Conservation (phyloP, 2,113 vertebrate genomes). For the Gallinago jamesoni region DNA sequence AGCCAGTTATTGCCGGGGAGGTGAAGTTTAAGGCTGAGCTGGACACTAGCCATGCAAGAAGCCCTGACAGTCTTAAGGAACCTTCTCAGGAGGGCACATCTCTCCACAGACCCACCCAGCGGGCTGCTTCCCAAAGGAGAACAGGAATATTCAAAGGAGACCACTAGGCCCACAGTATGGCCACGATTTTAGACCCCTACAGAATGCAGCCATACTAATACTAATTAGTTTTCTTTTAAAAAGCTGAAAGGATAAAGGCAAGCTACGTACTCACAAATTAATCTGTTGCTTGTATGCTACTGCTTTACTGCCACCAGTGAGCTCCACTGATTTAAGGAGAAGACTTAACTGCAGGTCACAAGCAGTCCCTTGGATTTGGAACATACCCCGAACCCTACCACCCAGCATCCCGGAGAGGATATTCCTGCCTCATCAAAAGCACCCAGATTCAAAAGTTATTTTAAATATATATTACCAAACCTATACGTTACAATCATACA, state of each 20-base stretch:
- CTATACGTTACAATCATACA: fast-evolving
- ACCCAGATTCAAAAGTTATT: background rate
- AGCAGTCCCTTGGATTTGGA: background rate
- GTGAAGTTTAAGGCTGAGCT: background rate
- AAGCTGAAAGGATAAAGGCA: background rate
- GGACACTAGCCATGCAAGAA: background rate
- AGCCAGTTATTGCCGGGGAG: background rate
- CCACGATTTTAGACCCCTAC: background rate
- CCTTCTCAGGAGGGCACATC: background rate
- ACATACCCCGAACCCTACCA: too few relatives aligned
- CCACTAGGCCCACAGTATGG: too few relatives aligned
- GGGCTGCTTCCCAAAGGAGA: background rate
- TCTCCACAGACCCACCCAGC: background rate
- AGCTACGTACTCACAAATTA: background rate
- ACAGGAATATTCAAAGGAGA: background rate
- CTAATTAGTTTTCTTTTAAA: background rate
- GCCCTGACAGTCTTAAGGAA: background rate
- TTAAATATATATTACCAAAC: background rate
- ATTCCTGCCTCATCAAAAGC: background rate
- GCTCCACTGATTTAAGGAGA: background rate
- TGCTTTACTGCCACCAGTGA: background rate
- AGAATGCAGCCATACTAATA: background rate
- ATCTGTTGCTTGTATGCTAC: background rate
- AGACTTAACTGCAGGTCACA: background rate
- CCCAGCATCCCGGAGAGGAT: too few relatives aligned